Evolutionary conservation across 2,113 vertebrate species (phyloP).

Genomic region (Capreolus pygargus): DNA sequence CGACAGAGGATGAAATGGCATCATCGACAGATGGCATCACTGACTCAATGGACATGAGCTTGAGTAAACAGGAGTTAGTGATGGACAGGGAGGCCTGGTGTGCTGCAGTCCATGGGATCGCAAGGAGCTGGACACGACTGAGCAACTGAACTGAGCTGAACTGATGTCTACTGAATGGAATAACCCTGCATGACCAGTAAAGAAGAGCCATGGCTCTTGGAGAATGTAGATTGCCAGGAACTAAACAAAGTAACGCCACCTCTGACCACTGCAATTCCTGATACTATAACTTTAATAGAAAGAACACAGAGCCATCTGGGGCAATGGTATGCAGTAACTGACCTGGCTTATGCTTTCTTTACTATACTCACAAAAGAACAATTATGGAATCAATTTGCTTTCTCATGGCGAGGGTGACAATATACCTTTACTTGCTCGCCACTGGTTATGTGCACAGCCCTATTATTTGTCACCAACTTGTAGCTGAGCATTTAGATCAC

Average conservation of each 20-base stretch:
- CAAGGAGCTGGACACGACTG: neutral
- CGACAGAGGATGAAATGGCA: neutral
- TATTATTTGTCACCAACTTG: neutral
- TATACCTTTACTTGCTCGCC: neutral
- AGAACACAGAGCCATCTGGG: neutral
- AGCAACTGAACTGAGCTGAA: neutral
- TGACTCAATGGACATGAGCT: neutral
- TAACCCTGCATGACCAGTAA: neutral
- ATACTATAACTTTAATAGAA: neutral
- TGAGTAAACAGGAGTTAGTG: neutral
- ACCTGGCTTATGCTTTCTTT: neutral
- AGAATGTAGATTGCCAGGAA: neutral
- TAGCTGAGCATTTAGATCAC: neutral
- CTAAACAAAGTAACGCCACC: neutral
- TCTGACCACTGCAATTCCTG: neutral
- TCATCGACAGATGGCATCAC: neutral
- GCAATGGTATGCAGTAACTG: neutral
- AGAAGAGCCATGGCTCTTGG: neutral
- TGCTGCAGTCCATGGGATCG: neutral
- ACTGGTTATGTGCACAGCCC: neutral
- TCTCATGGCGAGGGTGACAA: neutral
- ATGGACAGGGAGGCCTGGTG: neutral
- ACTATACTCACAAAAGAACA: neutral
- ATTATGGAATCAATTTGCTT: neutral
- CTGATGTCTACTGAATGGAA: neutral